Evolutionary conservation across 2,888 invertebrate genomes (phyloP).

Genomic region (Antheraea assamensis): DNA sequence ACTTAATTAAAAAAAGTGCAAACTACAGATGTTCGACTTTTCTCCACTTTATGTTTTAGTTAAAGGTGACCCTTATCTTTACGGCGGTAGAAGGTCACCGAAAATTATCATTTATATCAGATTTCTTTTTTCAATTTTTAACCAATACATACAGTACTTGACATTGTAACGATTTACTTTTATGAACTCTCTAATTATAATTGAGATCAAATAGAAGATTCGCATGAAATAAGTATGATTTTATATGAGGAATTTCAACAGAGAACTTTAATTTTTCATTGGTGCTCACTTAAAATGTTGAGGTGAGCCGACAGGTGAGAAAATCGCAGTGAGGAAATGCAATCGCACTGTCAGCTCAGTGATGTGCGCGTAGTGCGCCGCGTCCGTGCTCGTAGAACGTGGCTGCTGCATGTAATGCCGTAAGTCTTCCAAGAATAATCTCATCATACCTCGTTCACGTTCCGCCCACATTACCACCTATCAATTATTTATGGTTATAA

Average conservation of each 20-base stretch:
- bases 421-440: conserved; percentile 94
- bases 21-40: too few relatives aligned
- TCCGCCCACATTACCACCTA: conserved; percentile 96
- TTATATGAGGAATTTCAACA: not conserved
- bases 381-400: conserved; percentile 47
- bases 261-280: not conserved
- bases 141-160: too few relatives aligned
- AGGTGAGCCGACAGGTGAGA: conserved; percentile 94
- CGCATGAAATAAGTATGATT: not conserved
- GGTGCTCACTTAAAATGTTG: conserved; percentile 89
- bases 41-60: too few relatives aligned
- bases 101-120: too few relatives aligned
- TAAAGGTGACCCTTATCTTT: too few relatives aligned
- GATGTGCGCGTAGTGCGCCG: conserved; percentile 84
- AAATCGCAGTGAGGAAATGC: conserved; percentile 95
- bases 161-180: too few relatives aligned
- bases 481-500: not conserved
- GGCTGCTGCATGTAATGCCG: conserved; percentile 82
- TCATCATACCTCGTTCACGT: conserved; percentile 95
- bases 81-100: too few relatives aligned
- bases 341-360: conserved; percentile 95
- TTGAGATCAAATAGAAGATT: not conserved
- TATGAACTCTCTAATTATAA: too few relatives aligned
- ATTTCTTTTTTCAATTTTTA: too few relatives aligned
- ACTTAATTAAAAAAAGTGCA: too few relatives aligned